Evolutionary conservation across 2,797 vertebrate genomes (phyloP).

Genomic region (Poecilia wingei): DNA sequence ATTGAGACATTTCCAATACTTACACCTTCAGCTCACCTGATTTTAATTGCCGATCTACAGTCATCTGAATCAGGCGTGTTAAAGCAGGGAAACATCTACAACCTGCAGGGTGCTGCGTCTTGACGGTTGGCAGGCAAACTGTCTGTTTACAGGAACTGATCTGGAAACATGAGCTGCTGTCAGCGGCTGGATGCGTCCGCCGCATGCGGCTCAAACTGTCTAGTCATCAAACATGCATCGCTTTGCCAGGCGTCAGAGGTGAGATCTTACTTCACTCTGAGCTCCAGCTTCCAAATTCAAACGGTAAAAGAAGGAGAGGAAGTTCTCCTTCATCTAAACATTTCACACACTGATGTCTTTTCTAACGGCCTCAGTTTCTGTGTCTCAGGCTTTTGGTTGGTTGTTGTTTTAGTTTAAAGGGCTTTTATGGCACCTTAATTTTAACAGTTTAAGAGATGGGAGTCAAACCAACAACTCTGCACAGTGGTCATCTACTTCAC

Average conservation of each 20-base stretch:
- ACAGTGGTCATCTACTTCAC: not conserved
- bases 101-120: not conserved
- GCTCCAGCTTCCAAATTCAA: not conserved
- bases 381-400: not conserved
- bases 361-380: not conserved
- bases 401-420: not conserved
- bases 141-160: not conserved
- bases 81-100: not conserved
- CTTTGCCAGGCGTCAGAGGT: not conserved
- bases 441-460: not conserved
- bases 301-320: not conserved
- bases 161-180: not conserved
- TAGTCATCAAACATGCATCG: not conserved
- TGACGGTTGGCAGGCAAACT: not conserved
- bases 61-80: not conserved
- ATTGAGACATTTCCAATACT: too few relatives aligned
- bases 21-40: not conserved
- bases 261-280: not conserved
- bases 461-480: not conserved
- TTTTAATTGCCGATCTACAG: not conserved
- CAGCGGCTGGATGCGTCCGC: not conserved
- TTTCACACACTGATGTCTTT: not conserved
- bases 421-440: not conserved
- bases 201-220: not conserved
- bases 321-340: not conserved